These are phyloP conservation scores for Speoplatyrhinus poulsoni DNA, from an alignment of 2,113 vertebrate species.

Conservation along the genomic window DNA sequence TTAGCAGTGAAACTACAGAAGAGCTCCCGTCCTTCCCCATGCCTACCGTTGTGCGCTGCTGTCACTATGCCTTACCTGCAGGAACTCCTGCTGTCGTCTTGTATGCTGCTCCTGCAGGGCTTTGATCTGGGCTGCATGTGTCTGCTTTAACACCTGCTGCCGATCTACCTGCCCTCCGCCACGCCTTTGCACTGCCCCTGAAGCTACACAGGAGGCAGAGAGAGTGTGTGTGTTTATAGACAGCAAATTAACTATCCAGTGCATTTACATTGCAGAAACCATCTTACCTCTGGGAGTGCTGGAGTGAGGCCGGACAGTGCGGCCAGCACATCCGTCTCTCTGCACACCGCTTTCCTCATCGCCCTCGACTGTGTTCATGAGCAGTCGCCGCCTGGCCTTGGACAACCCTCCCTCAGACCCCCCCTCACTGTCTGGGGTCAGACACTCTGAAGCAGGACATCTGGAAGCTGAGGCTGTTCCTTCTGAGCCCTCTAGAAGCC, in stretches of 20 bases:
- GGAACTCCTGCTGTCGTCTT: conserved; percentile 60
- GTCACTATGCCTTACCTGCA: conserved; percentile 61
- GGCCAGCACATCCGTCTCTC: neutral
- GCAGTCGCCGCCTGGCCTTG: conserved; percentile 73
- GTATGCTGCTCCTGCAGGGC: conserved; percentile 66
- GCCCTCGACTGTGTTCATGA: conserved; percentile 60
- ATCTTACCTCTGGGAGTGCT: conserved; percentile 62
- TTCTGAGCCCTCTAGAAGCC: conserved; percentile 43
- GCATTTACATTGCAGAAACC: conserved; percentile 7
- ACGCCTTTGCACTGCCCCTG: conserved; percentile 15
- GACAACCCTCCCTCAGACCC: conserved; percentile 40
- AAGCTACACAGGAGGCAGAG: neutral
- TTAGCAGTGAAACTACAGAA: neutral
- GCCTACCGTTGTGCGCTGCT: neutral
- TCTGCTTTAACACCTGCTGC: conserved; percentile 46
- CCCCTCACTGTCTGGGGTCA: conserved; percentile 56
- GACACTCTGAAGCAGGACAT: conserved; percentile 16
- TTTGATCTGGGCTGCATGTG: conserved; percentile 54
- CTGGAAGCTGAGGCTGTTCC: neutral
- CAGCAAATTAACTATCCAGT: neutral
- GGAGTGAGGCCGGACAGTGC: conserved; percentile 23
- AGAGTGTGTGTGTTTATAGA: neutral
- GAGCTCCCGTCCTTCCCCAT: neutral
- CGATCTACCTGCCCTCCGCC: conserved; percentile 12
- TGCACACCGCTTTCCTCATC: neutral